A percentile compares a stretch with the other conserved stretches of the same genome.
phyloP scores from a whole-genome alignment of 2,113 vertebrate species.

The Bettongia penicillata region DNA sequence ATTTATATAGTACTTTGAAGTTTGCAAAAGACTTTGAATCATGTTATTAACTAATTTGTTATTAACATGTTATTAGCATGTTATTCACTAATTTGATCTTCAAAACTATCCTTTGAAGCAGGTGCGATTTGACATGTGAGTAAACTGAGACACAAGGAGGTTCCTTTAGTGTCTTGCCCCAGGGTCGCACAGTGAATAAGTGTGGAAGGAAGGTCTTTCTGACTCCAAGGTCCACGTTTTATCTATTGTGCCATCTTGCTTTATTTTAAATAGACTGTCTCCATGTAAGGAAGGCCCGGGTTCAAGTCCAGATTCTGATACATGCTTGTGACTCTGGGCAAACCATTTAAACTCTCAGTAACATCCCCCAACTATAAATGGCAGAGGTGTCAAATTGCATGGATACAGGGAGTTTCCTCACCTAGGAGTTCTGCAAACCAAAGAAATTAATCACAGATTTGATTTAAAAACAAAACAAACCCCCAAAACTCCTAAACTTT shows the following conservation, averaged over 20 bases:
- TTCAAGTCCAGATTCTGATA: not conserved
- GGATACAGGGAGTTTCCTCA: not conserved
- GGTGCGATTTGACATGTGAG: not conserved
- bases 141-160: not conserved
- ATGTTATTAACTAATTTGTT: not conserved
- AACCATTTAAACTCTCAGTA: not conserved
- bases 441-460: not conserved
- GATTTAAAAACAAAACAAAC: not conserved
- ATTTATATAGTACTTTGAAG: not conserved
- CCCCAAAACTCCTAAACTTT: not conserved
- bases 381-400: not conserved
- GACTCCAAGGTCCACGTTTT: not conserved
- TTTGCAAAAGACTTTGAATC: not conserved
- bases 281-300: not conserved
- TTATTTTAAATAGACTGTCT: not conserved
- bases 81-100: not conserved
- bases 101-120: not conserved
- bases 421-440: not conserved
- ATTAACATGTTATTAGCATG: too few species aligned
- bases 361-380: not conserved
- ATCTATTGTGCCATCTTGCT: not conserved
- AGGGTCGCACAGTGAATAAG: not conserved
- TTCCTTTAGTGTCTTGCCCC: not conserved
- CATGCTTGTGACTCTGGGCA: not conserved
- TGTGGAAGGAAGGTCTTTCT: not conserved